Conservation (phyloP, 2,797 vertebrate species). For the Vultur gryphus region DNA sequence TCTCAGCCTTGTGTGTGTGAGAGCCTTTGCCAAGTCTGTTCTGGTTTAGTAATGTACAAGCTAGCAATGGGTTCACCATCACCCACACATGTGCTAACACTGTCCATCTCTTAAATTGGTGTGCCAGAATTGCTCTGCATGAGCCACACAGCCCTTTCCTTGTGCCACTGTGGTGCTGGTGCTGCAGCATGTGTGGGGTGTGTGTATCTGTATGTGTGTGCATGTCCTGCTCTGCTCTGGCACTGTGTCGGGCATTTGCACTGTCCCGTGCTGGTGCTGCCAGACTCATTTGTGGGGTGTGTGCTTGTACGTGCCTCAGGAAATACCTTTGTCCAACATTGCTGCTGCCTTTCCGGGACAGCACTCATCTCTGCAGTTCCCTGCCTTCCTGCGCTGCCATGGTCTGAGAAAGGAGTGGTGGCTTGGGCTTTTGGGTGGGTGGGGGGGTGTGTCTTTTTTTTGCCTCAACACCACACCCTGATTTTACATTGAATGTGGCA, state of each 20-base stretch:
- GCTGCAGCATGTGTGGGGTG: not conserved
- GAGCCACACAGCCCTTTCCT: not conserved
- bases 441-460: not conserved
- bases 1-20: not conserved
- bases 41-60: not conserved
- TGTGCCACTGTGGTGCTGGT: not conserved
- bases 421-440: accelerated
- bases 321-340: not conserved
- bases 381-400: not conserved
- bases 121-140: not conserved
- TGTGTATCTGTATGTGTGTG: accelerated
- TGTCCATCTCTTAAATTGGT: not conserved
- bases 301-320: too few species aligned
- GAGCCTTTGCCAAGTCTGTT: not conserved
- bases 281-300: too few species aligned
- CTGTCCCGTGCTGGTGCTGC: not conserved
- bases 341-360: not conserved
- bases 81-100: not conserved
- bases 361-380: not conserved
- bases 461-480: not conserved
- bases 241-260: not conserved
- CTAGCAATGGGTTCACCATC: not conserved
- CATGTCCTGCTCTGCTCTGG: not conserved
- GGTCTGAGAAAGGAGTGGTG: not conserved
- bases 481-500: not conserved